Evolutionary conservation across 2,888 invertebrate genomes (phyloP).

Genomic region (Linyphia triangularis): DNA sequence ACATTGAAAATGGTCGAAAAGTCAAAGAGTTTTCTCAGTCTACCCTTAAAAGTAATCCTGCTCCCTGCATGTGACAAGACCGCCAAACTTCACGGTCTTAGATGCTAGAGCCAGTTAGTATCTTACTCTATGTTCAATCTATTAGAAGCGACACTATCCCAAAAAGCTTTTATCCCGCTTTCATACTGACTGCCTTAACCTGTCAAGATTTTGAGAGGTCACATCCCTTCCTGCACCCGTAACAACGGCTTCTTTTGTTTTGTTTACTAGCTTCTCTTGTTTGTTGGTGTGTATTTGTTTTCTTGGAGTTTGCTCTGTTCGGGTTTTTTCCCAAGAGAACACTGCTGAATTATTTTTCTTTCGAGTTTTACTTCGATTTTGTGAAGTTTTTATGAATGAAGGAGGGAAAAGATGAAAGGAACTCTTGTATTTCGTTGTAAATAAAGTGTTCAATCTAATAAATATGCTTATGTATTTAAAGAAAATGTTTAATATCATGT

Average conservation of each 20-base stretch:
- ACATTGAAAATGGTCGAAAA: neutral
- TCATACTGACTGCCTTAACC: conserved; percentile 36
- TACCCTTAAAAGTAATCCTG: neutral
- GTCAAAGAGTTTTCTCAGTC: neutral
- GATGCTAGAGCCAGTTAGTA: conserved; percentile 46
- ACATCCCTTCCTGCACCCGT: conserved; percentile 4
- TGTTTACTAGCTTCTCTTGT: conserved; percentile 5
- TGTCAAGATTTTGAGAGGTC: conserved; percentile 61
- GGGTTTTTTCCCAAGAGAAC: neutral
- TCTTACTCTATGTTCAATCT: conserved; percentile 60
- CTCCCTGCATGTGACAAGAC: conserved; percentile 26
- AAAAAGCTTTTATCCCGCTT: conserved; percentile 65
- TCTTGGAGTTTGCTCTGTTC: neutral
- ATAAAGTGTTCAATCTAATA: neutral
- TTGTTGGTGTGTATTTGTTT: neutral
- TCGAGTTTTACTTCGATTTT: neutral
- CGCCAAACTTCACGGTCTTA: neutral
- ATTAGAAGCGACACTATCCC: conserved; percentile 65
- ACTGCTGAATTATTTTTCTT: neutral
- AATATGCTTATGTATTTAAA: no score
- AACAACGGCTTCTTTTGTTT: conserved; percentile 36
- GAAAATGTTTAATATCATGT: no score
- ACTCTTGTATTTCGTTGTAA: neutral
- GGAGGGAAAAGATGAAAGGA: neutral
- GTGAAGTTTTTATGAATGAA: neutral